Conservation (phyloP, 2,113 vertebrate genomes). For the Tetrao urogallus region DNA sequence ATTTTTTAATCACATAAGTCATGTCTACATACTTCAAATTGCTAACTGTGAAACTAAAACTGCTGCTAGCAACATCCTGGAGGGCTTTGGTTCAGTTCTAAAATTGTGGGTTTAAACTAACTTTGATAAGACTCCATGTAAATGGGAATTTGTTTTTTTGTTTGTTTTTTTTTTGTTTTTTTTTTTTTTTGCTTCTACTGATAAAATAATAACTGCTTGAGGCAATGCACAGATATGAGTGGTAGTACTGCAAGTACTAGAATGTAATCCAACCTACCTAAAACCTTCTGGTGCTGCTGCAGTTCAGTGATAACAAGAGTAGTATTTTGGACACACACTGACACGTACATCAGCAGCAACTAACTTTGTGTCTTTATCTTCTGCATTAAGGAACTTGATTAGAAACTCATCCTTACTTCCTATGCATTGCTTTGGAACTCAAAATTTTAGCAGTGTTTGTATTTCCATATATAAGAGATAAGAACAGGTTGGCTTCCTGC, state of each 20-base stretch:
- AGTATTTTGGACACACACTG: not conserved
- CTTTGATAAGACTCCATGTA: not conserved
- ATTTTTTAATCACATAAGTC: not conserved
- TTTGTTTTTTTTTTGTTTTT: not conserved
- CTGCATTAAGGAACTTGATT: not conserved
- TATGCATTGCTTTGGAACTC: not conserved
- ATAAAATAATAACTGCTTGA: not conserved
- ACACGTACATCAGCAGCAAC: not conserved
- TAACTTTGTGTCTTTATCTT: not conserved
- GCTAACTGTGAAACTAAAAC: not conserved
- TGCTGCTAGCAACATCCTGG: not conserved
- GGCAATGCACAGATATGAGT: not conserved
- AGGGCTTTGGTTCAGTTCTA: not conserved
- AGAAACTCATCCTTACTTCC: not conserved
- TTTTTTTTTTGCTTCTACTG: not conserved
- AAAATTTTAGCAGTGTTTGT: not conserved
- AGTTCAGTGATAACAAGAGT: not conserved
- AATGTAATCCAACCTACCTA: not conserved
- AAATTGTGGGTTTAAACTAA: not conserved
- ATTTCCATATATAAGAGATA: not conserved
- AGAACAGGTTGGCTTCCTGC: not conserved
- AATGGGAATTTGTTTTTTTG: not conserved
- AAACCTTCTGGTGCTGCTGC: not conserved
- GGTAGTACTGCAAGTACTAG: not conserved
- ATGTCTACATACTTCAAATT: not conserved